Evolutionary conservation across 2,888 invertebrate genomes (phyloP).

Genomic region (Xanthorhoe designata): DNA sequence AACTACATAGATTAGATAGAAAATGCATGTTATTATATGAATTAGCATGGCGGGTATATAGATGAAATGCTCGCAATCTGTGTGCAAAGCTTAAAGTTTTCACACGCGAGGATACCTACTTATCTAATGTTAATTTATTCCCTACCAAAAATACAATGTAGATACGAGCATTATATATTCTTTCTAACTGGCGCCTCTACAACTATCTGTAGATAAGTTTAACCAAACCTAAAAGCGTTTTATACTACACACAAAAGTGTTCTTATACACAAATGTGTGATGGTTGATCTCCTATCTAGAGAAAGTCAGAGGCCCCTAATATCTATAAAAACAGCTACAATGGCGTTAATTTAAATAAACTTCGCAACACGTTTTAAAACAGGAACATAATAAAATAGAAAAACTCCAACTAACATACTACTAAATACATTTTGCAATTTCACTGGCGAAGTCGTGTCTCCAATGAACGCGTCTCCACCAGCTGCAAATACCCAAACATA

Average conservation of each 20-base stretch:
- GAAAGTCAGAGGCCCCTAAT: conserved; percentile 2
- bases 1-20: not conserved
- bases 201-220: conserved; percentile 8
- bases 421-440: conserved; percentile 61
- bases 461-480: conserved; percentile 47
- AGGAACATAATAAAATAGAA: conserved; percentile 77
- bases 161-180: conserved; percentile 2
- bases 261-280: not conserved
- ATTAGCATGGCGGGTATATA: not conserved
- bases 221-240: not conserved
- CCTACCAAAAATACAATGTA: conserved; percentile 2
- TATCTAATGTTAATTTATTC: not conserved
- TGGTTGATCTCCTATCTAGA: not conserved
- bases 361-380: conserved; percentile 54
- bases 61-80: not conserved
- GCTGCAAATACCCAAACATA: conserved; percentile 62
- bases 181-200: not conserved
- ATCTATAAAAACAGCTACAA: conserved; percentile 31
- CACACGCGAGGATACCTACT: not conserved
- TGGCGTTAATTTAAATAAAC: conserved; percentile 38
- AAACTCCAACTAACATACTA: conserved; percentile 66
- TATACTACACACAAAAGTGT: no score
- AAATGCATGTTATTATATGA: not conserved
- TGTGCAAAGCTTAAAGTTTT: not conserved
- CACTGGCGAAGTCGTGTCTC: conserved; percentile 47